Conservation (phyloP, 1,140 invertebrate species). For the Diachasmimorpha longicaudata region DNA sequence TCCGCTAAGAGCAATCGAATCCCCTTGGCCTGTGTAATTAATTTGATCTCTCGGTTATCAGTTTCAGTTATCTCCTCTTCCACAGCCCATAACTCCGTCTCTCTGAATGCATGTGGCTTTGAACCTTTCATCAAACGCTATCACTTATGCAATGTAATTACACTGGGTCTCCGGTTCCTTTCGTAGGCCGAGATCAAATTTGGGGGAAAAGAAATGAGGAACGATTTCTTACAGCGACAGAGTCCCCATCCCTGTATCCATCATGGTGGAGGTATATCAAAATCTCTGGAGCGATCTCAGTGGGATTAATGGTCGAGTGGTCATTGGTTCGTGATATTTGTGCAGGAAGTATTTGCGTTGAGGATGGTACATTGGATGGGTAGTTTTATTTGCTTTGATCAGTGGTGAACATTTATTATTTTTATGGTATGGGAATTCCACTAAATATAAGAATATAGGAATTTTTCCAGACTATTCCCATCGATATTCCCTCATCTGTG, state of each 20-base stretch:
- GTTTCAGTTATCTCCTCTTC: constrained; percentile 26
- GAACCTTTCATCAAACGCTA: constrained; percentile 36
- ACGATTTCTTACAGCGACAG: not conserved
- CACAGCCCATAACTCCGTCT: constrained; percentile 11
- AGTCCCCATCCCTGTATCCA: constrained; percentile 17
- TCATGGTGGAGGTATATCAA: constrained; percentile 20
- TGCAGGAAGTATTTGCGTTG: not conserved
- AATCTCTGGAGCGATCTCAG: constrained; percentile 20
- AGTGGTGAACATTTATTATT: not conserved
- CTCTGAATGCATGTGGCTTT: constrained; percentile 21
- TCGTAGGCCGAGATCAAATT: not conserved
- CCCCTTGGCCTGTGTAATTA: constrained; percentile 29
- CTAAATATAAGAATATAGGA: no score
- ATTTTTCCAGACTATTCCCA: no score
- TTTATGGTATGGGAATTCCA: no score
- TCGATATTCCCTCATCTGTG: no score
- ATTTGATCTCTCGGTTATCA: constrained; percentile 34
- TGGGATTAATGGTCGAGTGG: constrained; percentile 22
- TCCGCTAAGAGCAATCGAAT: constrained; percentile 34
- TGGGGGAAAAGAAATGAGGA: not conserved
- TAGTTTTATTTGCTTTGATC: not conserved
- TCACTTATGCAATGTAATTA: constrained; percentile 35
- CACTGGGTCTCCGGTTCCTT: not conserved
- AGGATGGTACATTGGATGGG: not conserved
- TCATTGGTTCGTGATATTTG: constrained; percentile 12